A percentile compares a stretch with the other conserved stretches of the same genome.
phyloP scores from a whole-genome alignment of 2,888 invertebrate species.

The Ptychoptera albimana region DNA sequence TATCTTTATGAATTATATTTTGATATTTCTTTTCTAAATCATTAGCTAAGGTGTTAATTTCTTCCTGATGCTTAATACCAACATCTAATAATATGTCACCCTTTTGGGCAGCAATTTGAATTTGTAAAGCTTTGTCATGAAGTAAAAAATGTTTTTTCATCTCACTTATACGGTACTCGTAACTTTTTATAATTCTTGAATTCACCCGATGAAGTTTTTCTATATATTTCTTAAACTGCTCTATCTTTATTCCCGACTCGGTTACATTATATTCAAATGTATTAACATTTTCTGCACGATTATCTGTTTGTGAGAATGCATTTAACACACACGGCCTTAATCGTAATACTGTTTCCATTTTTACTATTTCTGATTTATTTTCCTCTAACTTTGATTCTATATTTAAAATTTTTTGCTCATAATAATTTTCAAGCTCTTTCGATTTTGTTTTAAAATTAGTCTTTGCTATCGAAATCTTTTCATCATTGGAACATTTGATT shows the following conservation, averaged over 20 bases:
- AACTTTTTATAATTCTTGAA: background rate
- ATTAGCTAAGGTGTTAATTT: background rate
- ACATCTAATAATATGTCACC: background rate
- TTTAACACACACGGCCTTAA: background rate
- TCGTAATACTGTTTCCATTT: background rate
- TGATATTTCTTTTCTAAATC: background rate
- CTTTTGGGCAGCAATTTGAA: background rate
- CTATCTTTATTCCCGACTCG: background rate
- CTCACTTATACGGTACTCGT: background rate
- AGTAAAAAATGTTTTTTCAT: background rate
- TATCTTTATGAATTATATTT: no score
- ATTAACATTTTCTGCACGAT: no score
- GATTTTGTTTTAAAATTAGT: background rate
- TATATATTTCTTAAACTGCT: background rate
- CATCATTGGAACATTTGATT: no score
- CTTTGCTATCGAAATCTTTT: no score
- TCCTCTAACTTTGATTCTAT: background rate
- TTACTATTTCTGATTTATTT: background rate
- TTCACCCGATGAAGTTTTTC: background rate
- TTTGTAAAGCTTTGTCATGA: background rate
- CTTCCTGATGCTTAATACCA: background rate
- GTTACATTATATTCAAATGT: no score
- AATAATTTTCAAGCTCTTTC: background rate
- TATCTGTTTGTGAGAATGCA: background rate
- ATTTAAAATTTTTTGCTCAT: background rate